Evolutionary conservation across 2,888 invertebrate species (phyloP).

Genomic region (Catocala fraxini): DNA sequence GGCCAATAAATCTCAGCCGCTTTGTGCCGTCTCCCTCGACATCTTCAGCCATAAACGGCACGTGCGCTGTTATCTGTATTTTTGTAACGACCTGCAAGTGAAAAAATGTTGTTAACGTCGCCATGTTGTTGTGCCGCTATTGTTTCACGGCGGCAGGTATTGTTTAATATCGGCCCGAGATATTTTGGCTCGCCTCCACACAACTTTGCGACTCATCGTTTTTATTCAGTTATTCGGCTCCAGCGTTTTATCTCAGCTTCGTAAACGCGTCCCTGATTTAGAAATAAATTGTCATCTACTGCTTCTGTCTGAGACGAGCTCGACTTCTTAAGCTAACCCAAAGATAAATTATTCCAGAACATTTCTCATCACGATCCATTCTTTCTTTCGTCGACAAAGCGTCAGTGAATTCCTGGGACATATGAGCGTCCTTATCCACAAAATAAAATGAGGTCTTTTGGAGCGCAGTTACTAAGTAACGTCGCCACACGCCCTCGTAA

Average conservation of each 20-base stretch:
- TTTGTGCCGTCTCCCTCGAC: constrained; percentile 74
- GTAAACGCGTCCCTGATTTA: constrained; percentile 77
- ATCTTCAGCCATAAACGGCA: constrained; percentile 79
- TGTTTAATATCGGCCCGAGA: constrained; percentile 56
- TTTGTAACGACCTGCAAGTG: constrained; percentile 73
- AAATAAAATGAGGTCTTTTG: constrained; percentile 75
- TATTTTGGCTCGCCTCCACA: constrained; percentile 55
- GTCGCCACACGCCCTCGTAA: constrained; percentile 58
- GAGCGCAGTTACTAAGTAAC: constrained; percentile 72
- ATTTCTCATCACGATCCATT: constrained; percentile 82
- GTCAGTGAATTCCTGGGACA: constrained; percentile 76
- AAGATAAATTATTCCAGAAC: constrained; percentile 83
- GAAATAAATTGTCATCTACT: constrained; percentile 75
- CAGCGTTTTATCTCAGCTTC: constrained; percentile 70
- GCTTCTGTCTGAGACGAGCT: constrained; percentile 70
- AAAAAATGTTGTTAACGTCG: constrained; percentile 73
- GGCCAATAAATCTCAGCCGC: constrained; percentile 77
- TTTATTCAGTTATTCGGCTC: constrained; percentile 77
- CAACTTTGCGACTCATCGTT: constrained; percentile 68
- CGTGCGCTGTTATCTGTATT: constrained; percentile 77
- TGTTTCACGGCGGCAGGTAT: constrained; percentile 59
- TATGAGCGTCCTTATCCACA: constrained; percentile 77
- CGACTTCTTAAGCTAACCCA: constrained; percentile 77
- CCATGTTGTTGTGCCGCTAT: constrained; percentile 62
- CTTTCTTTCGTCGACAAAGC: constrained; percentile 78